phyloP scores from a whole-genome alignment of 2,797 vertebrate genomes.

The Anas bernieri region DNA sequence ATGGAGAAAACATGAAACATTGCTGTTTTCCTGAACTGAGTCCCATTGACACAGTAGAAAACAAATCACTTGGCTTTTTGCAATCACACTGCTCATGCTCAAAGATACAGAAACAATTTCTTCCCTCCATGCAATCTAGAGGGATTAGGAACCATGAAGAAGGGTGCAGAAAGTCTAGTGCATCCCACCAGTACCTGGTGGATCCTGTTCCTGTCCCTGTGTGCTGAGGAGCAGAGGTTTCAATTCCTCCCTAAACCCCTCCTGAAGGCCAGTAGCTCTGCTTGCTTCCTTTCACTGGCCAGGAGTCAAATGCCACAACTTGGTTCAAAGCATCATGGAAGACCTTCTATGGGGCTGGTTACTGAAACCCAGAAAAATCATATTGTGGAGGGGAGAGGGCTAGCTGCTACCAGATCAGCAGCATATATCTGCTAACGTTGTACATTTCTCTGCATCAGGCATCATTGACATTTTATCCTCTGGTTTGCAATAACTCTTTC shows the following conservation, averaged over 20 bases:
- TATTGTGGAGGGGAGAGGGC: neutral
- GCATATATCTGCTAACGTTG: slow-evolving; percentile 43
- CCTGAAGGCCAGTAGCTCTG: neutral
- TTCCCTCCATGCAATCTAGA: neutral
- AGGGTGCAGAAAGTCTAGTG: rapidly evolving
- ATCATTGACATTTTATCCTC: slow-evolving; percentile 54
- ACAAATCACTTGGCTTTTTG: neutral
- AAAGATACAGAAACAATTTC: neutral
- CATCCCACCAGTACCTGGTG: neutral
- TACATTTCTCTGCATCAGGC: slow-evolving; percentile 62
- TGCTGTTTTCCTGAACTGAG: neutral
- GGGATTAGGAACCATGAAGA: neutral
- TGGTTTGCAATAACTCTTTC: slow-evolving; percentile 59
- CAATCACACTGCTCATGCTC: neutral
- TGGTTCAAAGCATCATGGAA: slow-evolving; percentile 14
- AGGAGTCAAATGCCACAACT: neutral
- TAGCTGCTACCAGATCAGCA: slow-evolving; percentile 42
- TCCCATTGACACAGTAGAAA: neutral
- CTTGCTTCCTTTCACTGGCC: rapidly evolving
- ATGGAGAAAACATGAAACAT: rapidly evolving
- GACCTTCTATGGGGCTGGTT: neutral
- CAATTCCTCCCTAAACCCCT: neutral
- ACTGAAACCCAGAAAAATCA: slow-evolving; percentile 34
- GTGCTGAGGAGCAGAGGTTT: rapidly evolving
- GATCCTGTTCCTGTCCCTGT: neutral